Evolutionary conservation across 2,113 vertebrate genomes (phyloP), one percentile per base, ranked within the genome.

Genomic region (Gorsachius goisagi): DNA sequence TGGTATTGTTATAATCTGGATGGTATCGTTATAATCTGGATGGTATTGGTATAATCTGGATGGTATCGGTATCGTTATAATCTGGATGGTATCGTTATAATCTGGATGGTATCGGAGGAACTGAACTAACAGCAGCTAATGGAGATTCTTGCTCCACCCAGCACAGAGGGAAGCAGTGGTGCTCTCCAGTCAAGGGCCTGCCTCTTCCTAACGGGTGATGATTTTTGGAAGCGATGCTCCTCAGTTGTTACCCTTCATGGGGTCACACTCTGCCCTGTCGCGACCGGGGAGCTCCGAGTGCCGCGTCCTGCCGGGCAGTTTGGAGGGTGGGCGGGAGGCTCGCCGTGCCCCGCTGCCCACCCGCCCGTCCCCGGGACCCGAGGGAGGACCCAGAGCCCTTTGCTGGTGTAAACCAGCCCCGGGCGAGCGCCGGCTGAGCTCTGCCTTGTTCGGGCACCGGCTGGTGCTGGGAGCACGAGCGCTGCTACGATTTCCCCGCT

Each of bases 381-480:
- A 30, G 41, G 5, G 5, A 20, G 58, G n/a, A 49, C 23, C n/a
- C 67, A 41, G 49, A 73, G 24, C 67, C 41, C 44, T 41, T 47
- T 16, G 44, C 59, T 37, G 74, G 85, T 44, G 32, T 12, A 6
- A 19, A n/a, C 22, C 45, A 21, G 44, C 20, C 45, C 5, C 4
- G 17, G 62, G 3, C 3, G 9, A 53, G 37, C 8, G 15, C 37
- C 1, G 15, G 27, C 2, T 23, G 22, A 50, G 67, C 8, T 10
- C 9, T 2, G 3, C 5, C 2, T 3, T 26, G 26, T 26, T 19
- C 35, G 41, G 52, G 66, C 20, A 11, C 17, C 0, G 1, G 8
- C 1, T 41, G 23, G 58, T 41, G 41, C 30, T 16, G 1, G 3
- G 21, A 45, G 47, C 35, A 44, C 5, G 1, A 39, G 56, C 52